A percentile compares a stretch with the other conserved stretches of the same genome.
phyloP scores from a whole-genome alignment of 1,140 invertebrate species.

The Drosophila nebulosa region DNA sequence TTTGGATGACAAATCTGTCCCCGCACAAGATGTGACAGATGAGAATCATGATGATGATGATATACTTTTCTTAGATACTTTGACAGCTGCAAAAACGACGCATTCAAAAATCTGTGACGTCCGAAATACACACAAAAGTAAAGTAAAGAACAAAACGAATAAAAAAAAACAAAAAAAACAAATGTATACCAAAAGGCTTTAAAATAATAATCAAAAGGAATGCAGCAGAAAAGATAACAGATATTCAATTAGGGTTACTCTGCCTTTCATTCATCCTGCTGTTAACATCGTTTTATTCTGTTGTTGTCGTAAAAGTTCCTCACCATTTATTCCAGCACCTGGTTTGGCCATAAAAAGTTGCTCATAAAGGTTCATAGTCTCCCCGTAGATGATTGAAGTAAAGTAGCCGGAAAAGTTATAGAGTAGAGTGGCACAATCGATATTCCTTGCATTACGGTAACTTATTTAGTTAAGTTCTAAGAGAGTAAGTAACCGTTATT shows the following conservation, averaged over 20 bases:
- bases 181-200: neutral
- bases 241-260: neutral
- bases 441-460: no score
- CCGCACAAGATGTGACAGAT: conserved; percentile 29
- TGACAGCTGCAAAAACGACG: conserved; percentile 26
- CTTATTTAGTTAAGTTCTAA: no score
- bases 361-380: neutral
- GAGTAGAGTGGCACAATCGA: neutral
- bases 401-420: neutral
- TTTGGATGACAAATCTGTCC: conserved; percentile 46
- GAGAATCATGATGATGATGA: conserved; percentile 30
- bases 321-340: neutral
- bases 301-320: neutral
- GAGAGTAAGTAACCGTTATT: no score
- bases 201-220: neutral
- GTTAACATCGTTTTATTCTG: neutral
- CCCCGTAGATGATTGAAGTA: neutral
- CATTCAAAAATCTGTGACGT: conserved; percentile 9
- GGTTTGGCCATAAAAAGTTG: neutral
- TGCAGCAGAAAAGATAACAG: neutral
- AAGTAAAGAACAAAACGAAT: neutral
- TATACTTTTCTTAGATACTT: conserved; percentile 30
- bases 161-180: no score
- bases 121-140: conserved; percentile 6
- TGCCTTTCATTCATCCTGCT: neutral